Base-by-base conservation (phyloP, 2,888 invertebrate genomes). In the Caenorhabditis sp. region DNA sequence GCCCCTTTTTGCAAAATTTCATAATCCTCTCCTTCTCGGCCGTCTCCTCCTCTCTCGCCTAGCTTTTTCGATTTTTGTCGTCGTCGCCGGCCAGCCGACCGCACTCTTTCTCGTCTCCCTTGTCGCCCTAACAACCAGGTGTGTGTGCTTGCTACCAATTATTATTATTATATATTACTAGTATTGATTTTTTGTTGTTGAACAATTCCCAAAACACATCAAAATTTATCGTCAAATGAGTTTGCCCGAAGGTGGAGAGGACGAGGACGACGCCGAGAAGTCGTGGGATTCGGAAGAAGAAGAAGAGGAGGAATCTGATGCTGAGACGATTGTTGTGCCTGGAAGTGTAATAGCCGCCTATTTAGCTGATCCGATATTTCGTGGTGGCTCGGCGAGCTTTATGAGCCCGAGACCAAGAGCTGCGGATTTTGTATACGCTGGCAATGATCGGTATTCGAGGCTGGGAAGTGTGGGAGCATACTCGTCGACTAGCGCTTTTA, bases 401-500 rank as follows among this genome's bases (percentile, higher is more conserved):
- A 43, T 43, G 43, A 43, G 68, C 23, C 80, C 80, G 0, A 60
- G 80, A 0, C 80, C 80, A 0, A 26, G 80, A 14, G 80, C 77
- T 27, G 77, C 80, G 1, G 80, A 80, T 58, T 75, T 73, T 38
- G 77, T 77, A 10, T 66, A 67, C 17, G 59, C 65, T 50, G 62
- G 60, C 20, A 65, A 69, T 31, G 73, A 72, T 38, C 64, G 63
- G 2, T 69, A 67, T 23, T 70, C 75, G 43, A 62, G 49, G 43
- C 60, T 78, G 20, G 82, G 82, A 1, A 80, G 76, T 54, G 82
- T 81, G 20, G 71, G 65, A 4, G 63, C 67, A 10, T 83, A 83
- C 56, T 80, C 85, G 2, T 71, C 80, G 14, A 85, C 85, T 0
- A 70, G 78, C 12, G 71, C 78, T 0, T 85, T 85, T 57, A 78